A percentile compares a stretch with the other conserved stretches of the same genome.
phyloP scores from a whole-genome alignment of 2,113 vertebrate species.

The Corynorhinus townsendii region DNA sequence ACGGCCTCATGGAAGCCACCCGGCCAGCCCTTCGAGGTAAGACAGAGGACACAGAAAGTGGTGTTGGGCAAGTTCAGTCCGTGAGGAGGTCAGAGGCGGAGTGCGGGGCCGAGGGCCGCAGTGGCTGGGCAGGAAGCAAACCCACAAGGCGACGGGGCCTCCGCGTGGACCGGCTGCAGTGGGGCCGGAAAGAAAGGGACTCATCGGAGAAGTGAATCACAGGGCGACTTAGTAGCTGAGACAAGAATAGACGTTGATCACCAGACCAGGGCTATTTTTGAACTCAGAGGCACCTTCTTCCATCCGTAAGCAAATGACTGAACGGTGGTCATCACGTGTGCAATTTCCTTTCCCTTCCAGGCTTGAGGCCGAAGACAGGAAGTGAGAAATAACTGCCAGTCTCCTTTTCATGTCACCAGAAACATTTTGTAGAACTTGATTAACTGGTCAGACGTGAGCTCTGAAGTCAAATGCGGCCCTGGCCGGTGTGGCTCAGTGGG shows the following conservation, averaged over 20 bases:
- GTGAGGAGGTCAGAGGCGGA: background rate
- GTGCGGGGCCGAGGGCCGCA: background rate
- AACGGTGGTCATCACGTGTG: background rate
- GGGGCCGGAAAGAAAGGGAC: background rate
- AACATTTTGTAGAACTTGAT: background rate
- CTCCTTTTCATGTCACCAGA: background rate
- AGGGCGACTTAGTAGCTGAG: background rate
- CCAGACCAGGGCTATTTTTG: conserved; percentile 44
- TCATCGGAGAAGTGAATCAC: background rate
- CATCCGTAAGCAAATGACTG: conserved; percentile 35
- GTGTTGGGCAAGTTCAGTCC: background rate
- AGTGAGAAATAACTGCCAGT: background rate
- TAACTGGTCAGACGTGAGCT: background rate
- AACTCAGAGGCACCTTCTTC: conserved; percentile 27
- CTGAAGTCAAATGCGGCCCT: background rate
- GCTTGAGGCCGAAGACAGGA: background rate
- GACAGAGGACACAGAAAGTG: too few relatives aligned
- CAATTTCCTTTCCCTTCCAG: conserved; percentile 43
- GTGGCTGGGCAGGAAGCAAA: background rate
- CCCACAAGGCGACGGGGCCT: background rate
- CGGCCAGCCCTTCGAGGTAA: too few relatives aligned
- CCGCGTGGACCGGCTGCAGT: background rate
- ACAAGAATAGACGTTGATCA: conserved; percentile 29
- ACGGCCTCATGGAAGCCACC: too few relatives aligned
- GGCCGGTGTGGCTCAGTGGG: too few relatives aligned